Conservation (phyloP, 2,888 invertebrate genomes). For the Rambutsinella grinnellia region DNA sequence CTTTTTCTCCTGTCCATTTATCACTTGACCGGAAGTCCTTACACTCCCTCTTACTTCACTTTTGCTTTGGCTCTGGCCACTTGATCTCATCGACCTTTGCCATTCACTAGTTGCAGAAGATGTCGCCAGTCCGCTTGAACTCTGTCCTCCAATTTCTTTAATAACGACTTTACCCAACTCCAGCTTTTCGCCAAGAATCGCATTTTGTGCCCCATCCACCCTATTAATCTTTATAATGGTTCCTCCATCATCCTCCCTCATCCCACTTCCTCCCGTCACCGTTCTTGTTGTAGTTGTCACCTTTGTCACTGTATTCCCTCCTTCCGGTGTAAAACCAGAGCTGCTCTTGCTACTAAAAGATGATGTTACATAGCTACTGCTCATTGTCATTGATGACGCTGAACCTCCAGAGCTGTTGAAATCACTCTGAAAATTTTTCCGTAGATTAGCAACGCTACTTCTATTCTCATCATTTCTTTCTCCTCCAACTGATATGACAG, state of each 20-base stretch:
- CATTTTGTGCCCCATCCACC: no score
- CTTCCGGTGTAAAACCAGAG: background rate
- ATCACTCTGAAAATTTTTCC: slow-evolving; percentile 38
- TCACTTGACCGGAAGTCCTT: background rate
- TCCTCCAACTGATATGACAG: no score
- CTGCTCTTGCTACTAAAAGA: no score
- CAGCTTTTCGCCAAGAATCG: slow-evolving; percentile 17
- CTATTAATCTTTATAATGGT: background rate
- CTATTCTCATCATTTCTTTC: background rate
- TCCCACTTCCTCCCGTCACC: slow-evolving; percentile 22
- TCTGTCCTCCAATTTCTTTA: slow-evolving; percentile 27
- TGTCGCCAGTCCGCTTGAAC: no score
- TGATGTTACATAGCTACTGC: no score
- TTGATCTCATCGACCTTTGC: no score
- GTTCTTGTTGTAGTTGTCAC: slow-evolving; percentile 68
- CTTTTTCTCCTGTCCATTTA: slow-evolving; percentile 4
- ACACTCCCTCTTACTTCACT: background rate
- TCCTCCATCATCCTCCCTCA: slow-evolving; percentile 12
- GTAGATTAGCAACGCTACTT: slow-evolving; percentile 15
- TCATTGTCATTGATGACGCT: slow-evolving; percentile 25
- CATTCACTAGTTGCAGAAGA: no score
- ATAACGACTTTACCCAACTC: slow-evolving; percentile 45
- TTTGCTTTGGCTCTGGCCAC: background rate
- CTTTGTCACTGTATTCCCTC: slow-evolving; percentile 65
- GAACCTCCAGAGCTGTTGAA: no score